A percentile compares a stretch with the other conserved stretches of the same genome.
Conservation (phyloP, 2,113 vertebrate genomes). For the Natator depressus region DNA sequence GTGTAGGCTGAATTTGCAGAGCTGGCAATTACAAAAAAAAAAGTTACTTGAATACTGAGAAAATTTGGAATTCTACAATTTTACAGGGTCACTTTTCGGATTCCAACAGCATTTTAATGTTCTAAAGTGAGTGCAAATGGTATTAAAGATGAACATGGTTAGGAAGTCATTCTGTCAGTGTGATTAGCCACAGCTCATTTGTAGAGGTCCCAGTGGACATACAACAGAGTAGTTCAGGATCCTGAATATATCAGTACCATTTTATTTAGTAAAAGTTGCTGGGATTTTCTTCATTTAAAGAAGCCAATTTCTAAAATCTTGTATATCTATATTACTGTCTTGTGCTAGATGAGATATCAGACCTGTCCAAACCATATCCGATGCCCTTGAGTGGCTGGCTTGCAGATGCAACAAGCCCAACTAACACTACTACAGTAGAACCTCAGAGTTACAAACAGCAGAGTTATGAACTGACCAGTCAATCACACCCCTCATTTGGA, state of each 20-base stretch:
- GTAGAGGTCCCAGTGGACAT: neutral
- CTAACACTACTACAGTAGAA: neutral
- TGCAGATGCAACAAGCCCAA: neutral
- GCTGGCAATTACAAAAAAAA: neutral
- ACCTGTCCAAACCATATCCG: neutral
- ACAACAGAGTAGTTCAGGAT: neutral
- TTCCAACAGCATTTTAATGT: neutral
- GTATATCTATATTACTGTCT: neutral
- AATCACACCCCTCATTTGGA: too few species aligned
- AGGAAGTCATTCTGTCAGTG: neutral
- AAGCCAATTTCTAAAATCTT: neutral
- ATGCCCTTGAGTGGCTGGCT: neutral
- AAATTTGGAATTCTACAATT: rapidly evolving
- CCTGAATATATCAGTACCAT: neutral
- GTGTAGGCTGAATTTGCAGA: neutral
- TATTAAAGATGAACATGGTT: neutral
- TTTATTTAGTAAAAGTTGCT: neutral
- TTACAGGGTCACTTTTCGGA: neutral
- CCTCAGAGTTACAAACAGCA: too few species aligned
- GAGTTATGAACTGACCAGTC: too few species aligned
- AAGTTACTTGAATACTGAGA: neutral
- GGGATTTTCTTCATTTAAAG: neutral
- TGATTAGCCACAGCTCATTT: neutral
- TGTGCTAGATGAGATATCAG: neutral
- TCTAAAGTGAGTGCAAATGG: neutral